Evolutionary conservation across 2,888 invertebrate genomes (phyloP).

Genomic region (Clivina fossor): DNA sequence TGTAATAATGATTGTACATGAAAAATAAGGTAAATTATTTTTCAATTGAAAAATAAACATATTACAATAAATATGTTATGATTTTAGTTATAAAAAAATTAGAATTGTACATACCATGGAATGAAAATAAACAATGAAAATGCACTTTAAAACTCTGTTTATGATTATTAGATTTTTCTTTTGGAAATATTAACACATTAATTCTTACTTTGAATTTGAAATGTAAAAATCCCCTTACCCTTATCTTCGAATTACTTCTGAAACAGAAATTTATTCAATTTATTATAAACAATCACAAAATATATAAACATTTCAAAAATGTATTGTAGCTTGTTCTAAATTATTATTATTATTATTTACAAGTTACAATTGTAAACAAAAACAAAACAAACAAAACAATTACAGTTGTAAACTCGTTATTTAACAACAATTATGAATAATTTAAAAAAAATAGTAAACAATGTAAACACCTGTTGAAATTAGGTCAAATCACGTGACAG

Average conservation of each 20-base stretch:
- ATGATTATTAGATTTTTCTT: neutral
- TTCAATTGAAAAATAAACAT: too few relatives aligned
- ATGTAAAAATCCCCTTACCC: neutral
- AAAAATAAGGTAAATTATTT: too few relatives aligned
- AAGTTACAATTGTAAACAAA: neutral
- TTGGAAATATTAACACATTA: neutral
- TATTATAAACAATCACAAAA: neutral
- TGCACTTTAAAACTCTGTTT: neutral
- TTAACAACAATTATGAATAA: too few relatives aligned
- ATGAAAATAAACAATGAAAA: too few relatives aligned
- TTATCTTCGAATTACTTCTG: neutral
- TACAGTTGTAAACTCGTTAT: too few relatives aligned
- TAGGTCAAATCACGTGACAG: too few relatives aligned
- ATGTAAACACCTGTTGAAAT: too few relatives aligned
- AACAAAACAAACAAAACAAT: neutral
- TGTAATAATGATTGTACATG: conserved; percentile 6
- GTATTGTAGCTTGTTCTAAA: neutral
- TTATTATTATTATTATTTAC: neutral
- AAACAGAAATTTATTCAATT: conserved; percentile 4
- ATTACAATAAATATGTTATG: too few relatives aligned
- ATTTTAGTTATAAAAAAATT: too few relatives aligned
- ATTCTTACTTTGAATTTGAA: neutral
- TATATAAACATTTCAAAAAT: neutral
- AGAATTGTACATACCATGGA: too few relatives aligned
- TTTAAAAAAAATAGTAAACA: too few relatives aligned